Evolutionary conservation across 2,888 invertebrate genomes (phyloP), one percentile per base, ranked within the genome.

Genomic region (Lamproptera curius): DNA sequence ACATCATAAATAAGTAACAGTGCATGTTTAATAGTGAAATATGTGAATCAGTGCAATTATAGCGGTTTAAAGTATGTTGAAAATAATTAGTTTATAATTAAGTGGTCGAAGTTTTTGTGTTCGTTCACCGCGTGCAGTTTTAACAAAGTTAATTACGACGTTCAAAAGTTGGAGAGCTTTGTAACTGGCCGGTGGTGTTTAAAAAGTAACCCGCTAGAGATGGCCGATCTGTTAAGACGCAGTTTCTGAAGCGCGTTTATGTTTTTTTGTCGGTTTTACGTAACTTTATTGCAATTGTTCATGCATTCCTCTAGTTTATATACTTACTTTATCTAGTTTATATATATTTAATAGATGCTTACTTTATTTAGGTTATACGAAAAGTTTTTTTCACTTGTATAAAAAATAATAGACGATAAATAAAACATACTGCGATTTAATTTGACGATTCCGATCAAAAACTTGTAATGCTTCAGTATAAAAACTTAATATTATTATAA

Each of bases 131-230:
- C 31, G 31, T 31, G 31, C 11, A 31, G n/a, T 31, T 31, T 31
- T 31, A 5, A 9, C 9, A 31, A 31, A 31, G 31, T 31, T 31
- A 31, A 31, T 31, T 31, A 13, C n/a, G 31, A 11, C 31, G 31
- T 31, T 6, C 6, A 20, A 20, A 20, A 20, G 4, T 20, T n/a
- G 11, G 11, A 28, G 3, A 20, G 20, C 20, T n/a, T 31, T 1
- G 31, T 11, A 31, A 39, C 17, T 20, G 28, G 31, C 37, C 37
- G 44, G 38, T 45, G 17, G 39, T 23, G 39, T 39, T 46, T 15
- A 40, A 40, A 41, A 45, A 34, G 11, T 23, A 8, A 11, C 16
- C n/a, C 16, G 5, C 10, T 28, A 40, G 45, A 46, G 39, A 46
- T 39, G 45, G 8, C 39, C 20, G 23, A 16, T 40, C 13, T 35